phyloP scores from a whole-genome alignment of 2,888 invertebrate genomes.

The Pogonocherus hispidulus region DNA sequence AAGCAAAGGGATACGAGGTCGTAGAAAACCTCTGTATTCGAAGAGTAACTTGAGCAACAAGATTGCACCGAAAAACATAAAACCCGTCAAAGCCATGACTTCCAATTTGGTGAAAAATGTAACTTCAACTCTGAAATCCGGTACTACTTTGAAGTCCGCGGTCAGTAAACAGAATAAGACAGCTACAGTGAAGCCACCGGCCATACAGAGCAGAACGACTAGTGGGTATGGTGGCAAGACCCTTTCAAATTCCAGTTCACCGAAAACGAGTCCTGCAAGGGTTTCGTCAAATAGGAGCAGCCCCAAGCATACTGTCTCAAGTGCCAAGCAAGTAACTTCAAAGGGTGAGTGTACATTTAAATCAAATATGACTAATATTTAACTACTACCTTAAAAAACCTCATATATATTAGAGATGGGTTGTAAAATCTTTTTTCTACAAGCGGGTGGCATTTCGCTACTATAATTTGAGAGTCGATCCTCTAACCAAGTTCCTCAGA shows the following conservation, averaged over 20 bases:
- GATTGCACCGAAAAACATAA: conserved; percentile 56
- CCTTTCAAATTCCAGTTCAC: conserved; percentile 42
- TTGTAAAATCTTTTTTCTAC: too few species aligned
- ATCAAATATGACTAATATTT: too few species aligned
- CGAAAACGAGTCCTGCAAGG: conserved; percentile 53
- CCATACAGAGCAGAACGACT: conserved; percentile 44
- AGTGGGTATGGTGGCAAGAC: conserved; percentile 54
- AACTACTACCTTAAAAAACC: too few species aligned
- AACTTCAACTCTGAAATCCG: conserved; percentile 49
- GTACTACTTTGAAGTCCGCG: conserved; percentile 48
- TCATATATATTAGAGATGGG: too few species aligned
- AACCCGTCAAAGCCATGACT: conserved; percentile 60
- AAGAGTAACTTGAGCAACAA: conserved; percentile 56
- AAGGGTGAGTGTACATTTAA: conserved; percentile 31
- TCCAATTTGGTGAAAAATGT: conserved; percentile 65
- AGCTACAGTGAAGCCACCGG: conserved; percentile 31
- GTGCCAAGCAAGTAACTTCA: conserved; percentile 31
- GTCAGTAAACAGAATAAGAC: conserved; percentile 40
- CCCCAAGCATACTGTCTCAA: conserved; percentile 45
- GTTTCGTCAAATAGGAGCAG: conserved; percentile 44
- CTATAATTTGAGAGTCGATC: too few species aligned
- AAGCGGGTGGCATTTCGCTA: too few species aligned
- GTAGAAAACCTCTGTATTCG: conserved; percentile 78
- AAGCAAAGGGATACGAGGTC: conserved; percentile 59
- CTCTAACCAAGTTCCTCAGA: too few species aligned